These are phyloP conservation scores for Tachystola acroxantha DNA, from an alignment of 2,888 invertebrate species.

Conservation along the genomic window DNA sequence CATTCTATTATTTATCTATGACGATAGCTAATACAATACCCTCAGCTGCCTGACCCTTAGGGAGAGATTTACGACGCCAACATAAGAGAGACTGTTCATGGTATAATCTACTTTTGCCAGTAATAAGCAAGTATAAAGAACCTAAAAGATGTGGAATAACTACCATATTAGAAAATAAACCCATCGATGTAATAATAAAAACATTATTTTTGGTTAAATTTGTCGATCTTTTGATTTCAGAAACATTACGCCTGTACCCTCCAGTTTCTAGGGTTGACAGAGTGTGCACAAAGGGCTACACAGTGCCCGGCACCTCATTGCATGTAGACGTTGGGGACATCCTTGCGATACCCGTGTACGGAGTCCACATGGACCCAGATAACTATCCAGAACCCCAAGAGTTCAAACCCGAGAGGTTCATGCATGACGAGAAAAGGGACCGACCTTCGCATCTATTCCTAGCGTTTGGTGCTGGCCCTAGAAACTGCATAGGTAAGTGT, in stretches of 20 bases:
- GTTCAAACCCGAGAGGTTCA: constrained; percentile 76
- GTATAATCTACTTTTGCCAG: no score
- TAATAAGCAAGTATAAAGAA: no score
- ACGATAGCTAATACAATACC: no score
- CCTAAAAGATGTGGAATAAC: no score
- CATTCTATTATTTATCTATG: no score
- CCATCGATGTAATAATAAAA: no score
- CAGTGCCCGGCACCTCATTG: constrained; percentile 62
- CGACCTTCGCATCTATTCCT: constrained; percentile 69
- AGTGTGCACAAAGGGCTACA: constrained; percentile 73
- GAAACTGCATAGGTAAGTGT: constrained; percentile 69
- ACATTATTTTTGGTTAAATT: no score
- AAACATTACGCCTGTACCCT: constrained; percentile 78
- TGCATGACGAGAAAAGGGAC: constrained; percentile 67
- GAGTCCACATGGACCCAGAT: constrained; percentile 74
- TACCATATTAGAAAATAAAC: no score
- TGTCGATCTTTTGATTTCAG: constrained; percentile 58
- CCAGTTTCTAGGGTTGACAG: constrained; percentile 74
- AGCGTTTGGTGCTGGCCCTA: constrained; percentile 74
- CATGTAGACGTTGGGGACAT: constrained; percentile 61
- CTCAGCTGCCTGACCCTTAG: no score
- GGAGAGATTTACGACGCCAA: no score
- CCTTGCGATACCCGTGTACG: constrained; percentile 63
- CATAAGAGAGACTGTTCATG: no score
- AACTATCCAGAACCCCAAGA: constrained; percentile 74